phyloP scores from a whole-genome alignment of 2,113 vertebrate genomes.

The Phainopepla nitens region DNA sequence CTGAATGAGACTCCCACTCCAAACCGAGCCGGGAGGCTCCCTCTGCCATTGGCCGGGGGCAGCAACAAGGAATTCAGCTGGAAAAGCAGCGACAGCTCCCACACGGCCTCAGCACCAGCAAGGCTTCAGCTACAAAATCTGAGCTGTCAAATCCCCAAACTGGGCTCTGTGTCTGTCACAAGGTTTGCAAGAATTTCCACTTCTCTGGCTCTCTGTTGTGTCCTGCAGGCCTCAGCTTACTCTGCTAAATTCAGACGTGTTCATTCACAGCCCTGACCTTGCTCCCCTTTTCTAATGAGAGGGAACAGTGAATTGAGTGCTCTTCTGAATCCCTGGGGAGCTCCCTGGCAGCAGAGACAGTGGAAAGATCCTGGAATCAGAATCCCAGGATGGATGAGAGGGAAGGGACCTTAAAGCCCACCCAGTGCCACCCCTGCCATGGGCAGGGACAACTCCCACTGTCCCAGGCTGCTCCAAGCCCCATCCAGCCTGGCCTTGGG shows the following conservation, averaged over 20 bases:
- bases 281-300: not conserved
- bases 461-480: not conserved
- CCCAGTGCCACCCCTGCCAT: not conserved
- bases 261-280: not conserved
- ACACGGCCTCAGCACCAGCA: fast-evolving
- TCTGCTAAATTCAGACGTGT: not conserved
- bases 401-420: not conserved
- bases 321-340: not conserved
- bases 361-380: not conserved
- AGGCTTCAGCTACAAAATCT: not conserved
- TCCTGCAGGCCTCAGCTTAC: not conserved
- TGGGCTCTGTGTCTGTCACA: not conserved
- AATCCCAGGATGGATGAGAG: not conserved
- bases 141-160: not conserved
- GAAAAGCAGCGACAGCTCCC: not conserved
- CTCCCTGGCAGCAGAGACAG: not conserved
- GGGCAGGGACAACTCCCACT: not conserved
- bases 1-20: not conserved
- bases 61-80: not conserved
- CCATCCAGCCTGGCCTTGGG: fast-evolving
- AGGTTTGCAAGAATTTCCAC: not conserved
- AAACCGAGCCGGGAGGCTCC: fast-evolving
- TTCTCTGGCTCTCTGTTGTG: not conserved
- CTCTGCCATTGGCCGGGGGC: not conserved
- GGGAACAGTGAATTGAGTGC: not conserved